Evolutionary conservation across 2,888 invertebrate species (phyloP).

Genomic region (Clistopyga incitator): DNA sequence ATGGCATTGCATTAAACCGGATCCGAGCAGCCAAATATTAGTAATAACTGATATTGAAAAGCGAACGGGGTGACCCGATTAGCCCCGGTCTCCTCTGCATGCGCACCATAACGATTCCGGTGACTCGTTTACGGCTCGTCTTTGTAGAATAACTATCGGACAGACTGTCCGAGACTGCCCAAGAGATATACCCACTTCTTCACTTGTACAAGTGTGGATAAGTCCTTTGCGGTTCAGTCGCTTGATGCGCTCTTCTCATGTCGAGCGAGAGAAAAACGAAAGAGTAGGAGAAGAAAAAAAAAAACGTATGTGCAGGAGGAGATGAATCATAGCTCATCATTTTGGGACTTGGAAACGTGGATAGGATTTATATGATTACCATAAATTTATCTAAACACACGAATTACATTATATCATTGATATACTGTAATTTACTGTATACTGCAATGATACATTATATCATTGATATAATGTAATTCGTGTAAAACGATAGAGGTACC

Average conservation of each 20-base stretch:
- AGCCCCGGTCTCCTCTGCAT: slow-evolving; percentile 15
- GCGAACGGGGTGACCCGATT: too few relatives aligned
- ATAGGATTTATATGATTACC: slow-evolving; percentile 6
- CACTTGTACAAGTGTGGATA: slow-evolving; percentile 29
- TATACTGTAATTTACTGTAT: too few relatives aligned
- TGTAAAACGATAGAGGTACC: too few relatives aligned
- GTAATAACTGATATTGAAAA: too few relatives aligned
- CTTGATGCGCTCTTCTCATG: slow-evolving; percentile 50
- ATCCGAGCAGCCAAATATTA: too few relatives aligned
- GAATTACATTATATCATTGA: neutral
- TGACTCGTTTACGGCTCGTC: slow-evolving; percentile 59
- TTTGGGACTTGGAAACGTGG: neutral
- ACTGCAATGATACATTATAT: neutral
- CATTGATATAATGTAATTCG: neutral
- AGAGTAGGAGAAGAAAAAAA: slow-evolving; percentile 11
- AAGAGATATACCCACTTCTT: slow-evolving; percentile 63
- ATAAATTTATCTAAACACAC: neutral
- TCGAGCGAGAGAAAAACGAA: slow-evolving; percentile 8
- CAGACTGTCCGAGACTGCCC: slow-evolving; percentile 39
- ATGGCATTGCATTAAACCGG: too few relatives aligned
- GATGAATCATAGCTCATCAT: slow-evolving; percentile 11
- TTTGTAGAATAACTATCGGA: slow-evolving; percentile 48
- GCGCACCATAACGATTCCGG: slow-evolving; percentile 63
- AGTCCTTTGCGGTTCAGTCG: slow-evolving; percentile 32
- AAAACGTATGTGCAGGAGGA: neutral